phyloP scores from a whole-genome alignment of 30 jellyfish, hydroid and myxozoan genomes.

The Phacellophora camtschatica region DNA sequence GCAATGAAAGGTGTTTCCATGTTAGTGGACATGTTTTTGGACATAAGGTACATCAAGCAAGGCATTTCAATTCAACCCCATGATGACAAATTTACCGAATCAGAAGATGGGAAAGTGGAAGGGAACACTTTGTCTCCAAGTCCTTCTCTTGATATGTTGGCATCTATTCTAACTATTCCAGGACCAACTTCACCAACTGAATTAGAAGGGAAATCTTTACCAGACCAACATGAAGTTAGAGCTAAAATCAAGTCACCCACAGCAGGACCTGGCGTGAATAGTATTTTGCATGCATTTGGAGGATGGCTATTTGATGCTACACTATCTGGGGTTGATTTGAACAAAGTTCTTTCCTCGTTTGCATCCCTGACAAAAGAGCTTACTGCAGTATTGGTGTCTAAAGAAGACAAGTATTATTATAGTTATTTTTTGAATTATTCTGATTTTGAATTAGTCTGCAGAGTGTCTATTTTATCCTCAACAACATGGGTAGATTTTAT shows the following conservation, averaged over 20 bases:
- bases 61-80: conserved; percentile 35
- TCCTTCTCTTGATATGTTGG: conserved; percentile 49
- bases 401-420: no score
- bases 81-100: conserved; percentile 4
- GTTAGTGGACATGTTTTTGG: conserved; percentile 83
- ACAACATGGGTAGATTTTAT: no score
- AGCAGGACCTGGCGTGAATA: conserved; percentile 72
- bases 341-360: conserved; percentile 52
- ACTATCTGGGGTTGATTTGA: conserved; percentile 76
- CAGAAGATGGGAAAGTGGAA: neutral
- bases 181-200: conserved; percentile 66
- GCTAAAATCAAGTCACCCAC: neutral
- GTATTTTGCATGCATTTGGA: conserved; percentile 87
- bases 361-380: conserved; percentile 48
- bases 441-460: no score
- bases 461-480: no score
- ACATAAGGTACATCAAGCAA: conserved; percentile 46
- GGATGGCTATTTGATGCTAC: conserved; percentile 95
- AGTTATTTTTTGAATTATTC: no score
- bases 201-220: neutral
- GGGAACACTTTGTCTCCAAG: conserved; percentile 24
- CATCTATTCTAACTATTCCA: conserved; percentile 51
- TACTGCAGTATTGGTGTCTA: no score
- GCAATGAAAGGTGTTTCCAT: conserved; percentile 96
- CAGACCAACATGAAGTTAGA: conserved; percentile 16